Evolutionary conservation across 2,888 invertebrate genomes (phyloP), one percentile per base, ranked within the genome.

Genomic region (Acrobasis consociella): DNA sequence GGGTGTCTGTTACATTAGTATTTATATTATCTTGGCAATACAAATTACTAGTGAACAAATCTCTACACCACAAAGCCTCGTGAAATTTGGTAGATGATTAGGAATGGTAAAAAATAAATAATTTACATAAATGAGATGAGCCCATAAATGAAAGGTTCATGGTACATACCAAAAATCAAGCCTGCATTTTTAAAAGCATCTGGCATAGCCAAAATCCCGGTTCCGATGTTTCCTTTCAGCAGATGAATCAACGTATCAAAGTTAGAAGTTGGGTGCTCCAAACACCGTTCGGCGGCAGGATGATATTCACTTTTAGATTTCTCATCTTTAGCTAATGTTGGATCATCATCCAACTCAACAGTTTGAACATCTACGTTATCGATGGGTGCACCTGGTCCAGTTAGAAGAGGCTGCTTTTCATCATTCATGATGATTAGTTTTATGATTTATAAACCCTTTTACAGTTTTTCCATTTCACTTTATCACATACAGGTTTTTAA

Each of bases 181-280:
- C 99, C 99, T 63, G 98, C 96, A 91, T 98, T 97, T 83, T 96
- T 95, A 81, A 98, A 97, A 15, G 98, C 98, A 88, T 97, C 96
- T 5, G 99, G 99, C 97, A 99, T 97, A 9, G 99, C 99, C 71
- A 99, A 91, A 72, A 99, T 98, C 5, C 99, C 99, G 0, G 99
- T 99, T 9, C 99, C 99, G 68, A 95, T 94, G 74, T 95, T 96
- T 37, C 95, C 96, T 83, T 96, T 96, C 49, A 96, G 85, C 67
- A 96, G 87, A 80, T 96, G 96, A 70, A 96, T 94, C 83, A 96
- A 93, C 1, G 96, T 96, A 77, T 96, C 96, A 72, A 95, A 93
- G 87, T 96, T 97, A 69, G 96, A 96, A 5, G 97, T 96, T 0
- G 97, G 96, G 85, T 96, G 95, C 76, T 96, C 96, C 72, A 96